A percentile compares a stretch with the other conserved stretches of the same genome.
phyloP scores from a whole-genome alignment of 2,797 vertebrate species.

The Amblyopsis hoosieri region DNA sequence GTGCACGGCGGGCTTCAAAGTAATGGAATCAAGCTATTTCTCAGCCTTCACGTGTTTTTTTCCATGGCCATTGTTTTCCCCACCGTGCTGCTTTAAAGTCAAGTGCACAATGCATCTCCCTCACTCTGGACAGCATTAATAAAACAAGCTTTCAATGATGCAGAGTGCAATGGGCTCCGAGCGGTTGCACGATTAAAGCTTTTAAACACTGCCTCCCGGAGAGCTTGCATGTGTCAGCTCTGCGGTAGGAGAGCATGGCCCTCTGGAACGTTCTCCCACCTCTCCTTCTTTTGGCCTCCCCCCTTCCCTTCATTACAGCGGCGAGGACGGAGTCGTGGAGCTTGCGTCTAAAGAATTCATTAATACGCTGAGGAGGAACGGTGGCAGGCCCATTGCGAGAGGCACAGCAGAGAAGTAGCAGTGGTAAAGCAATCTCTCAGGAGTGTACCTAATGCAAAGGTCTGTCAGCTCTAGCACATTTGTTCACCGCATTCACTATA shows the following conservation, averaged over 20 bases:
- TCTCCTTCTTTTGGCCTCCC: constrained; percentile 34
- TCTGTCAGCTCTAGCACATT: background rate
- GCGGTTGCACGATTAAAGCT: constrained; percentile 77
- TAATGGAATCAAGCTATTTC: constrained; percentile 60
- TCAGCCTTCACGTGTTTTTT: constrained; percentile 69
- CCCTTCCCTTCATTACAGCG: constrained; percentile 14
- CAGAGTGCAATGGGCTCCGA: constrained; percentile 61
- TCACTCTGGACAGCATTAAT: constrained; percentile 80
- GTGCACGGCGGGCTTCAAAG: constrained; percentile 35
- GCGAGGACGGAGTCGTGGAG: too few species aligned
- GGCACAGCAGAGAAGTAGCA: constrained; percentile 1
- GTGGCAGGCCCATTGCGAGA: constrained; percentile 17
- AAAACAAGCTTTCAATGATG: constrained; percentile 78
- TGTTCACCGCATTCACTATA: background rate
- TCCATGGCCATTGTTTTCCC: constrained; percentile 79
- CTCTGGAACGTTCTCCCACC: constrained; percentile 2
- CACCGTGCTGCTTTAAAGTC: constrained; percentile 74
- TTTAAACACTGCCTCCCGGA: constrained; percentile 72
- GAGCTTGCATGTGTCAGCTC: constrained; percentile 73
- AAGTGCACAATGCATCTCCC: constrained; percentile 66
- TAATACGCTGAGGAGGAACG: background rate
- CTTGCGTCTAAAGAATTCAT: constrained; percentile 5
- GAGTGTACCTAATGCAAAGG: background rate
- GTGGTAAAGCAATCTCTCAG: background rate
- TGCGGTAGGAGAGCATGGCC: constrained; percentile 16